These are phyloP conservation scores for Timema cristinae DNA, from an alignment of 2,888 invertebrate genomes.

Conservation along the genomic window DNA sequence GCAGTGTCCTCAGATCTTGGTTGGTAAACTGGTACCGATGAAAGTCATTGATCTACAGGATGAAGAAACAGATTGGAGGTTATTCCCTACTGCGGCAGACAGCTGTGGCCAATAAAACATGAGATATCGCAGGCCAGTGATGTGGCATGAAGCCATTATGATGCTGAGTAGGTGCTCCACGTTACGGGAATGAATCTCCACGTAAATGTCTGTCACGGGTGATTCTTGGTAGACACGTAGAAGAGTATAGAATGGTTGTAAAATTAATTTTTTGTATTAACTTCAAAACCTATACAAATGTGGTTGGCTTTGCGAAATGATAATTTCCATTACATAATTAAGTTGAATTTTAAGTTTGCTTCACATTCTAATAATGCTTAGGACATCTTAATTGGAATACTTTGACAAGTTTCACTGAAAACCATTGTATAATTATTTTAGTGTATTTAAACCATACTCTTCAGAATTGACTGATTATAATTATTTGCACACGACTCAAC, in stretches of 20 bases:
- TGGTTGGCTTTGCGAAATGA: too few species aligned
- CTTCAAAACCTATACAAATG: not conserved
- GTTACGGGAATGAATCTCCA: constrained; percentile 77
- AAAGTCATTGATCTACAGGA: constrained; percentile 71
- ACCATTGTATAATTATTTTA: too few species aligned
- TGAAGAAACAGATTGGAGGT: constrained; percentile 80
- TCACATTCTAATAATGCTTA: too few species aligned
- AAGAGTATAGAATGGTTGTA: constrained; percentile 18
- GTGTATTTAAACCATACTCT: too few species aligned
- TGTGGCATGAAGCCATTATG: constrained; percentile 82
- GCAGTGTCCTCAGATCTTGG: not conserved
- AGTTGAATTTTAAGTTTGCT: too few species aligned
- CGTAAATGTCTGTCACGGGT: constrained; percentile 80
- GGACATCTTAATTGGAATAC: too few species aligned
- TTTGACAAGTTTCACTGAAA: too few species aligned
- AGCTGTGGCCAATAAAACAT: constrained; percentile 91
- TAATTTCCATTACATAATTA: too few species aligned
- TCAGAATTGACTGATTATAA: too few species aligned
- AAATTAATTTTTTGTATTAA: constrained; percentile 14
- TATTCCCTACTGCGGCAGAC: constrained; percentile 77
- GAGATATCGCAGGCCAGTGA: constrained; percentile 81
- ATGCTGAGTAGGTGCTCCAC: constrained; percentile 83
- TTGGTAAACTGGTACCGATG: constrained; percentile 69
- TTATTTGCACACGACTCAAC: too few species aligned
- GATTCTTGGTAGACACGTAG: constrained; percentile 46